Evolutionary conservation across 2,113 vertebrate genomes (phyloP), one percentile per base, ranked within the genome.

Genomic region (Genyomyrus donnyi): DNA sequence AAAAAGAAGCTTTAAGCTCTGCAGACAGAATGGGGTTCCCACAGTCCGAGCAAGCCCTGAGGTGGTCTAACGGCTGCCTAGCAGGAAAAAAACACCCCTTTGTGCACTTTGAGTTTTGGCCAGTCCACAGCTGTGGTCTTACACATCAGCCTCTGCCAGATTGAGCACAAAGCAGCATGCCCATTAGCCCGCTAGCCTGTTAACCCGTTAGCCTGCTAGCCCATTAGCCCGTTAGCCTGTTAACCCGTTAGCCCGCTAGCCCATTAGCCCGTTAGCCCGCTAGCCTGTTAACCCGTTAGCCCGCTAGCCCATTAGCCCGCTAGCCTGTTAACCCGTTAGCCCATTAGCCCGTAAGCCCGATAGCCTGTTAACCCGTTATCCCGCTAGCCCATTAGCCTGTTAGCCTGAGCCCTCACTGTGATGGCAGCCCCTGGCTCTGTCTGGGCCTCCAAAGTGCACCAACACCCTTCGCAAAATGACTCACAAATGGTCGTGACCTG

Each of bases 221-320:
- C 52, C 0, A 3, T 6, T 19, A 53, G 5, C 52, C 17, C 0
- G 17, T 0, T 53, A 21, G 0, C 17, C 52, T 0, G 5, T 6
- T 21, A 53, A 0, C 52, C 52, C 17, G 5, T 2, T 21, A 53
- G 1, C 52, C 52, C 52, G 0, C 5, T 19, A 53, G 52, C 17
- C 17, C 0, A 0, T 1, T 49, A 49, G 1, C 48, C 9, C 2
- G 2, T 49, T 11, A 49, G 0, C 10, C 48, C 10, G 2, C 0
- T 49, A 11, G 2, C 48, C 46, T 7, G 1, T 2, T 48, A 9
- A 7, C 46, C 48, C 0, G 2, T 3, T 49, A 49, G 10, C 48
- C 48, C 2, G 39, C 0, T 39, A 39, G 0, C 39, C 39, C 39
- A 0, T 39, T 39, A 39, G 39, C 39, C 2, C 3, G 39, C 39